Conservation (phyloP, 2,888 invertebrate species). For the Apodemia duryi region DNA sequence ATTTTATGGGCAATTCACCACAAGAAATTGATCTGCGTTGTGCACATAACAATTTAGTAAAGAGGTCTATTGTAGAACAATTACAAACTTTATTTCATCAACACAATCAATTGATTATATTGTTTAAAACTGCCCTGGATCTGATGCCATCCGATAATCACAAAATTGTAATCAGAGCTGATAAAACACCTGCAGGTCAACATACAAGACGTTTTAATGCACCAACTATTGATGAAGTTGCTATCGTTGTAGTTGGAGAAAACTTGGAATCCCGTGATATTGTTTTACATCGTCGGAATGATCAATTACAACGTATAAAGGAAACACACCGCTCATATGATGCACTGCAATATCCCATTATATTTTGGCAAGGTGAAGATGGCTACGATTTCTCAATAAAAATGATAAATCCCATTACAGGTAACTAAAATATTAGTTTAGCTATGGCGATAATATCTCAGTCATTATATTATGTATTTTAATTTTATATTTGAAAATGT, state of each 20-base stretch:
- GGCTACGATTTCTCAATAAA: conserved; percentile 31
- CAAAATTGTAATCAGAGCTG: conserved; percentile 41
- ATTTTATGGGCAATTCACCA: conserved; percentile 35
- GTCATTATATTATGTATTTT: conserved; percentile 26
- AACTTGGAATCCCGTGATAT: conserved; percentile 33
- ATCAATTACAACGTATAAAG: conserved; percentile 30
- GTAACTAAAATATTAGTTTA: conserved; percentile 27
- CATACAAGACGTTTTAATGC: conserved; percentile 39
- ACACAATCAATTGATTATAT: conserved; percentile 31
- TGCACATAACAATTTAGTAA: conserved; percentile 32
- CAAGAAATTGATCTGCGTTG: conserved; percentile 32
- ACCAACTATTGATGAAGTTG: conserved; percentile 34
- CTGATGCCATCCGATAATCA: conserved; percentile 38
- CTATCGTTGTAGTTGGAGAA: conserved; percentile 30
- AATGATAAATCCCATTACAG: conserved; percentile 30
- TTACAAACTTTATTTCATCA: conserved; percentile 32
- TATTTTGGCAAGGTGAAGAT: conserved; percentile 37
- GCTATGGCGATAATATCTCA: conserved; percentile 24
- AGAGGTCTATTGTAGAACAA: conserved; percentile 35
- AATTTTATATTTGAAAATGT: conserved; percentile 28
- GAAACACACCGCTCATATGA: conserved; percentile 33
- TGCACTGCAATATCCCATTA: conserved; percentile 36
- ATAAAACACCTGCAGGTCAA: conserved; percentile 37
- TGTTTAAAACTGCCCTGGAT: conserved; percentile 36
- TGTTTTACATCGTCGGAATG: conserved; percentile 29